phyloP scores from a whole-genome alignment of 2,888 invertebrate species.

The Microplitis deprimator region DNA sequence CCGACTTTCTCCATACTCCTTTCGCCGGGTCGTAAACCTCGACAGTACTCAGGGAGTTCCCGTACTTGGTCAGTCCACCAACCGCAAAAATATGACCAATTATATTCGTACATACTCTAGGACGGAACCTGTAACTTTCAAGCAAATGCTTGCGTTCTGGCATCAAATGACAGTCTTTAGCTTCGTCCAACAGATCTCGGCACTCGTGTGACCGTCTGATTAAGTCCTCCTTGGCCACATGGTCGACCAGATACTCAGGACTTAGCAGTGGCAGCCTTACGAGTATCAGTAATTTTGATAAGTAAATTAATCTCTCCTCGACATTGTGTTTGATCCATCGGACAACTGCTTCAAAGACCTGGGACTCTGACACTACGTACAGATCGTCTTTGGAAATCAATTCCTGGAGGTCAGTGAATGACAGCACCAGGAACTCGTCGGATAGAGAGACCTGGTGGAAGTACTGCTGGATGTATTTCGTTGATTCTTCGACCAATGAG shows the following conservation, averaged over 20 bases:
- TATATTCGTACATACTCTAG: constrained; percentile 81
- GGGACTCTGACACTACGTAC: constrained; percentile 82
- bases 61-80: constrained; percentile 87
- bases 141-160: constrained; percentile 85
- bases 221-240: constrained; percentile 84
- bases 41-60: constrained; percentile 87
- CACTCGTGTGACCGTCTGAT: constrained; percentile 85
- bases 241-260: constrained; percentile 86
- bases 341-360: constrained; percentile 88
- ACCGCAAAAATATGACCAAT: constrained; percentile 89
- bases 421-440: constrained; percentile 82
- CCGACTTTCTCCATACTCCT: constrained; percentile 82
- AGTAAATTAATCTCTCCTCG: constrained; percentile 74
- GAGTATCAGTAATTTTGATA: constrained; percentile 81
- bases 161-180: constrained; percentile 89
- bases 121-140: constrained; percentile 83
- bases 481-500: constrained; percentile 80
- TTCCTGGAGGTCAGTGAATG: constrained; percentile 77
- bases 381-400: constrained; percentile 84
- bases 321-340: constrained; percentile 82
- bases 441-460: constrained; percentile 83
- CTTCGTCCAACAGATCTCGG: constrained; percentile 88
- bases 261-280: constrained; percentile 86
- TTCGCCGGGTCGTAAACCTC: constrained; percentile 85
- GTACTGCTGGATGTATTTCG: constrained; percentile 85